phyloP scores from a whole-genome alignment of 2,888 invertebrate genomes.

The Agrotis segetum region DNA sequence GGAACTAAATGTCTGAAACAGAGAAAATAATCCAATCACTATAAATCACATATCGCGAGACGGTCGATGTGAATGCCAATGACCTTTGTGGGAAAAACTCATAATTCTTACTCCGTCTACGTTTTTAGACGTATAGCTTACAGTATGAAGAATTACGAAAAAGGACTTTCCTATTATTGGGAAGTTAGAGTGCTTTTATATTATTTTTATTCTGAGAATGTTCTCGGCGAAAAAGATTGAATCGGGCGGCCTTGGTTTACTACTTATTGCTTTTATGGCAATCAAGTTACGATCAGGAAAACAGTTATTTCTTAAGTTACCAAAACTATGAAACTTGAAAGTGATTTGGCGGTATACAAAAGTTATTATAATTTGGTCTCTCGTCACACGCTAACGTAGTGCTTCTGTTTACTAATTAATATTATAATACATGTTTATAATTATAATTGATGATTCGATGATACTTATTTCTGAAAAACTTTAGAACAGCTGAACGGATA shows the following conservation, averaged over 20 bases:
- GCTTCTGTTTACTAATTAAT: too few species aligned
- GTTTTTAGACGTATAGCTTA: slow-evolving; percentile 53
- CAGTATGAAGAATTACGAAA: slow-evolving; percentile 42
- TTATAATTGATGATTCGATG: too few species aligned
- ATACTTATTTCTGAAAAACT: too few species aligned
- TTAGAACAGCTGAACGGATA: too few species aligned
- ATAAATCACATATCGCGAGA: slow-evolving; percentile 63
- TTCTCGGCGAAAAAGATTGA: slow-evolving; percentile 8
- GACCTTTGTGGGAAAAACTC: slow-evolving; percentile 68
- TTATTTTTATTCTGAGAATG: slow-evolving; percentile 27
- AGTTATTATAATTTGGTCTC: slow-evolving; percentile 14
- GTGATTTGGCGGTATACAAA: slow-evolving; percentile 20
- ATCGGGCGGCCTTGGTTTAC: slow-evolving; percentile 16
- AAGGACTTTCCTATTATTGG: slow-evolving; percentile 37
- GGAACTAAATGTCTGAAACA: slow-evolving; percentile 83
- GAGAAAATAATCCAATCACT: slow-evolving; percentile 66
- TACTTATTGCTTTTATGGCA: slow-evolving; percentile 23
- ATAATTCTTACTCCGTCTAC: slow-evolving; percentile 62
- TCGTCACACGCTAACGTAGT: slow-evolving; percentile 2
- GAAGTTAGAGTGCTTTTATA: slow-evolving; percentile 25
- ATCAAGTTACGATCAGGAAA: slow-evolving; percentile 28
- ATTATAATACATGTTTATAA: too few species aligned
- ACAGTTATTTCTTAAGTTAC: slow-evolving; percentile 4
- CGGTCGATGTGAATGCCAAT: slow-evolving; percentile 68
- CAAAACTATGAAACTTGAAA: slow-evolving; percentile 25